A percentile compares a stretch with the other conserved stretches of the same genome.
phyloP scores from a whole-genome alignment of 1,140 invertebrate species.

The Bicyclus anynana region DNA sequence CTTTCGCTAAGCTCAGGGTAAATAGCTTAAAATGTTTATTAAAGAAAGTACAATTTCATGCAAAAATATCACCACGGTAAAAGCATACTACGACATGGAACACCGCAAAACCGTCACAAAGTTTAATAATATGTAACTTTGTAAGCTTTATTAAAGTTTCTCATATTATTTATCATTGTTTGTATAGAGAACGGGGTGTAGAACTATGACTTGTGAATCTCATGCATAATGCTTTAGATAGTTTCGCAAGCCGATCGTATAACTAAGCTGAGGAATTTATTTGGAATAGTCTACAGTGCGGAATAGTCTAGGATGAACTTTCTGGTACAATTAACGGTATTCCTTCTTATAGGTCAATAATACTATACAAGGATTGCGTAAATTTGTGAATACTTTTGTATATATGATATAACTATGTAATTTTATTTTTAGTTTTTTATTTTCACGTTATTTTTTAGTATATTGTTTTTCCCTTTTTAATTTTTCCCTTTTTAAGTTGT shows the following conservation, averaged over 20 bases:
- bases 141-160: slow-evolving; percentile 21
- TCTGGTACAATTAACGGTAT: neutral
- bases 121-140: slow-evolving; percentile 12
- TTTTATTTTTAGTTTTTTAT: too few species aligned
- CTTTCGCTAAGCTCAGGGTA: neutral
- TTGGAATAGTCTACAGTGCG: neutral
- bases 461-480: too few species aligned
- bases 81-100: neutral
- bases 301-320: neutral
- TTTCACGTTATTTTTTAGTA: too few species aligned
- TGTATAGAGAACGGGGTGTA: slow-evolving; percentile 2
- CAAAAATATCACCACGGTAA: neutral
- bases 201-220: slow-evolving; percentile 2
- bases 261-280: neutral
- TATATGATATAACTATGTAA: too few species aligned
- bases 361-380: too few species aligned
- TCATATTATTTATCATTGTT: slow-evolving; percentile 22
- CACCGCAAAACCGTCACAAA: slow-evolving; percentile 7
- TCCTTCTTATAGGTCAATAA: too few species aligned
- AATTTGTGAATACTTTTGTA: too few species aligned
- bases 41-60: neutral
- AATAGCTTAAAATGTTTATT: neutral
- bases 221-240: neutral
- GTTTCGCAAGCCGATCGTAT: neutral
- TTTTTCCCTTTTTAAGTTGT: too few species aligned